Evolutionary conservation across 2,888 invertebrate genomes (phyloP).

Genomic region (Malthinus flaveolus): DNA sequence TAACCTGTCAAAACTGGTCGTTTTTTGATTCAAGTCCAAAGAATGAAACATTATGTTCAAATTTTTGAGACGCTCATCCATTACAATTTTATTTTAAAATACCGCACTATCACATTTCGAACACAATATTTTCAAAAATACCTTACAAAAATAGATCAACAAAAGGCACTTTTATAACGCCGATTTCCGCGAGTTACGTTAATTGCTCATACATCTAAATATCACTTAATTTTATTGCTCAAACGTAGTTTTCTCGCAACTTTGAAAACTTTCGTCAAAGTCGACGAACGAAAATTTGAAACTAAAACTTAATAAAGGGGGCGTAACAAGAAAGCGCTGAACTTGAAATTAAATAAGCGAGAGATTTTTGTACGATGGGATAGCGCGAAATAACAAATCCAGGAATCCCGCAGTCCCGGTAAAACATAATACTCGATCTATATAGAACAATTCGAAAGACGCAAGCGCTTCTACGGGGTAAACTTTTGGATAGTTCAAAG

Average conservation of each 20-base stretch:
- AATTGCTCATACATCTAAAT: neutral
- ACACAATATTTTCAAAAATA: neutral
- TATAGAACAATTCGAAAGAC: slow-evolving; percentile 11
- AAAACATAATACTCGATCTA: slow-evolving; percentile 16
- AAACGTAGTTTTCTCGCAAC: neutral
- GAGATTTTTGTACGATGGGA: neutral
- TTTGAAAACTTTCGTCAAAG: no score
- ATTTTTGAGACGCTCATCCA: slow-evolving; percentile 3
- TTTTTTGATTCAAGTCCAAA: slow-evolving; percentile 4
- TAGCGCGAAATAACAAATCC: neutral
- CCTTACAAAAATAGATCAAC: neutral
- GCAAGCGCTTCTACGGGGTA: slow-evolving; percentile 22
- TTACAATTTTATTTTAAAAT: neutral
- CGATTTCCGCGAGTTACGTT: neutral
- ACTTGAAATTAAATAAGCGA: neutral
- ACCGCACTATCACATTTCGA: no score
- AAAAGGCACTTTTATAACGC: neutral
- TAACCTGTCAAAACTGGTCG: slow-evolving; percentile 11
- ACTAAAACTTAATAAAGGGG: neutral
- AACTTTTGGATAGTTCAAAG: slow-evolving; percentile 18
- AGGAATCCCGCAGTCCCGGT: slow-evolving; percentile 2
- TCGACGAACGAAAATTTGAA: no score
- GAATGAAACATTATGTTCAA: neutral
- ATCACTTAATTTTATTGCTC: slow-evolving; percentile 9
- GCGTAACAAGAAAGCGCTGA: neutral